These are phyloP conservation scores for Plagiodera versicolora DNA, from an alignment of 2,888 invertebrate genomes.

Conservation along the genomic window DNA sequence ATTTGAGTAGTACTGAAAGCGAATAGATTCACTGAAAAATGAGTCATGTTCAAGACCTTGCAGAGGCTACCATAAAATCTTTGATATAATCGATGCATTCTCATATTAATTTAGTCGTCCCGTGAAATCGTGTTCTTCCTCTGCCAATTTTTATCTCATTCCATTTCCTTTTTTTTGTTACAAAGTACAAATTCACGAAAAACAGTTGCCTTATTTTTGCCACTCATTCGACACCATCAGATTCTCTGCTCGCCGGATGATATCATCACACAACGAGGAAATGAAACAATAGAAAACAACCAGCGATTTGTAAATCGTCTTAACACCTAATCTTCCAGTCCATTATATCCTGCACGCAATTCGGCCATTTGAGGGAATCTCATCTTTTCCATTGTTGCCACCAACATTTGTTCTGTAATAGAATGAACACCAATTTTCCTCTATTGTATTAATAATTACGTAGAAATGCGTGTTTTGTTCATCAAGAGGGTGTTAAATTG, in stretches of 20 bases:
- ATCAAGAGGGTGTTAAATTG: conserved; percentile 20
- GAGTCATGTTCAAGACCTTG: no score
- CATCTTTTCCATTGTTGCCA: conserved; percentile 34
- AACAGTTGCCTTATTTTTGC: no score
- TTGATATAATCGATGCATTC: no score
- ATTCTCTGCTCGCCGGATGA: neutral
- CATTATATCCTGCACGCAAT: conserved; percentile 40
- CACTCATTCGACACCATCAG: no score
- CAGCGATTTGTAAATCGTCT: conserved; percentile 27
- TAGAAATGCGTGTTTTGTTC: conserved; percentile 18
- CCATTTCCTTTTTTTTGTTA: no score
- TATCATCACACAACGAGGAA: conserved; percentile 13
- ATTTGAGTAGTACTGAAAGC: no score
- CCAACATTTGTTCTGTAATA: conserved; percentile 29
- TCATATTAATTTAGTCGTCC: no score
- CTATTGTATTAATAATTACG: conserved; percentile 30
- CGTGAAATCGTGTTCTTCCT: no score
- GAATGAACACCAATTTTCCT: conserved; percentile 28
- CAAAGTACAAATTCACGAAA: no score
- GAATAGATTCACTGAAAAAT: no score
- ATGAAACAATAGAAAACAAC: conserved; percentile 14
- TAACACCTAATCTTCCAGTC: conserved; percentile 27
- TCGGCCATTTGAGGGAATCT: conserved; percentile 34
- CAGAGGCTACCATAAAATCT: no score
- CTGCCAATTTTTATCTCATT: no score